Conservation (phyloP, 2,113 vertebrate genomes). For the Sceloporus undulatus region DNA sequence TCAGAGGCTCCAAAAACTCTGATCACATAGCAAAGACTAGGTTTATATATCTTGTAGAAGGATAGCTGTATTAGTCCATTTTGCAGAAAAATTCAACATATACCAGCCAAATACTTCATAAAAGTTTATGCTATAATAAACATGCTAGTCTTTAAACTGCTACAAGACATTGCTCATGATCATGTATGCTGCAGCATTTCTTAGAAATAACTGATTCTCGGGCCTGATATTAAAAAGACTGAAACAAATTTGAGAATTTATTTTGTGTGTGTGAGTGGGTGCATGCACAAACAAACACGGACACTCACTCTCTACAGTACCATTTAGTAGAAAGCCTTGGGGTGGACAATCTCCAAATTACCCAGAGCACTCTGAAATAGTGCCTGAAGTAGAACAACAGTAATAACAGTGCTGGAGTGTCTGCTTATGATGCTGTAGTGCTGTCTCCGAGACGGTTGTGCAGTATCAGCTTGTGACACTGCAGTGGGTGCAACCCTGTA, state of each 20-base stretch:
- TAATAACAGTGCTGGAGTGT: neutral
- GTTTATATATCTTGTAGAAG: neutral
- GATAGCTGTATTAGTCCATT: neutral
- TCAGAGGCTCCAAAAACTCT: neutral
- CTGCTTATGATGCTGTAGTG: too few species aligned
- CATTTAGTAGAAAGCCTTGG: too few species aligned
- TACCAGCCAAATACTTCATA: neutral
- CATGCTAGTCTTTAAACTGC: neutral
- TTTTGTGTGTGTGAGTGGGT: too few species aligned
- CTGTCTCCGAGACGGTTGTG: neutral
- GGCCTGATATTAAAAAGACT: neutral
- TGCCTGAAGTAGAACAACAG: neutral
- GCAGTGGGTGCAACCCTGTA: neutral
- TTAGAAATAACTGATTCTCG: neutral
- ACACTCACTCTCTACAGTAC: neutral
- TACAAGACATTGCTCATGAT: neutral
- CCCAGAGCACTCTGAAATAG: neutral
- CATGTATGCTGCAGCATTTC: neutral
- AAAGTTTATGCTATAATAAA: neutral
- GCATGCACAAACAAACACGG: neutral
- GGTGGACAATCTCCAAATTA: neutral
- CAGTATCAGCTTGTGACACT: neutral
- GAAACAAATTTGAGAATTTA: neutral
- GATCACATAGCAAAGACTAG: neutral
- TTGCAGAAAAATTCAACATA: neutral